Percentiles rank a stretch among this genome's conserved stretches.
These are phyloP conservation scores for Nymphalis urticae DNA, from an alignment of 2,888 invertebrate species.

Conservation along the genomic window DNA sequence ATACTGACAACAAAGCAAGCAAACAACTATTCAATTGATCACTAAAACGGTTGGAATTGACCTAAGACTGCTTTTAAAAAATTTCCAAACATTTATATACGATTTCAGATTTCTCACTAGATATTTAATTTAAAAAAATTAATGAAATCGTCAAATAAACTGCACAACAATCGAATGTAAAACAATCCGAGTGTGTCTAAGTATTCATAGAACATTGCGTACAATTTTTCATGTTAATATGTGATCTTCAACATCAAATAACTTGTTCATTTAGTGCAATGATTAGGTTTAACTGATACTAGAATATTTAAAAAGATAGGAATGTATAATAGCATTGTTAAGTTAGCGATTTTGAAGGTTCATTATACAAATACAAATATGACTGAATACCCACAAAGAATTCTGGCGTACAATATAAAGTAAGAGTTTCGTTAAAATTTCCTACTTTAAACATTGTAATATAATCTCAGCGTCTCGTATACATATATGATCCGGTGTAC, in stretches of 20 bases:
- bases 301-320: constrained; percentile 64
- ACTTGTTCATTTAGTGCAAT: constrained; percentile 81
- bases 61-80: constrained; percentile 73
- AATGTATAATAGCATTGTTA: constrained; percentile 69
- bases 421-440: constrained; percentile 61
- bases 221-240: constrained; percentile 44
- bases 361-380: constrained; percentile 66
- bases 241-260: constrained; percentile 72
- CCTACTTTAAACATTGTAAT: constrained; percentile 52
- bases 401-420: constrained; percentile 67
- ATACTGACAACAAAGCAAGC: constrained; percentile 53
- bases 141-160: constrained; percentile 6
- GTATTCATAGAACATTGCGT: constrained; percentile 1
- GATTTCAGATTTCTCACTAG: constrained; percentile 50
- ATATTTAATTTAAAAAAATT: constrained; percentile 41
- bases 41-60: constrained; percentile 73
- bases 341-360: constrained; percentile 64
- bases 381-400: constrained; percentile 66
- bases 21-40: constrained; percentile 37
- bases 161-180: constrained; percentile 11
- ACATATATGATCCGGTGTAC: constrained; percentile 55
- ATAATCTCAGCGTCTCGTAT: constrained; percentile 68
- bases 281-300: constrained; percentile 76
- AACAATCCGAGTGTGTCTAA: neutral
- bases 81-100: constrained; percentile 53